Conservation (phyloP, 2,888 invertebrate genomes). For the Pecten maximus region DNA sequence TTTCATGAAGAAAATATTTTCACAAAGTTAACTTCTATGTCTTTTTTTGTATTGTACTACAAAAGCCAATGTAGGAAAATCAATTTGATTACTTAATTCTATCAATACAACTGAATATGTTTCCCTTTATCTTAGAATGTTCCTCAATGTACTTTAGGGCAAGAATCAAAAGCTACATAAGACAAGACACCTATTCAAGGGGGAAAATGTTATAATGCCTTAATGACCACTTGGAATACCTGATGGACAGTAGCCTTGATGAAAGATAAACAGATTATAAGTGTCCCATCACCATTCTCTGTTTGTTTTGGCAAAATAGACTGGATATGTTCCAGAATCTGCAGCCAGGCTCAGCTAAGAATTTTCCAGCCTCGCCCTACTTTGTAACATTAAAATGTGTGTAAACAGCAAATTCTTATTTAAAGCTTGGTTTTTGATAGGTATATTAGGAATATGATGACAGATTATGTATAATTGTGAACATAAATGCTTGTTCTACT, state of each 20-base stretch:
- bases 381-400: constrained; percentile 7
- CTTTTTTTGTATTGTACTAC: too few species aligned
- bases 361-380: neutral
- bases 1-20: neutral
- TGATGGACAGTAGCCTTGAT: neutral
- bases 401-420: constrained; percentile 1
- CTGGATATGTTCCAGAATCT: neutral
- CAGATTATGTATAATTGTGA: neutral
- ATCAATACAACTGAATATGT: neutral
- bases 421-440: neutral
- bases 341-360: neutral
- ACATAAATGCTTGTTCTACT: neutral
- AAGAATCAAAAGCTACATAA: neutral
- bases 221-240: neutral
- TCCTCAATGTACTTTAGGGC: neutral
- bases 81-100: too few species aligned
- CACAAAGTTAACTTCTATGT: neutral
- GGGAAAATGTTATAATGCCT: neutral
- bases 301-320: neutral
- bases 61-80: too few species aligned
- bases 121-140: neutral
- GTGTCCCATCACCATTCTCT: neutral
- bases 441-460: neutral
- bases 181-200: neutral
- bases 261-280: neutral